Percentiles rank a stretch among this genome's conserved stretches.
These are phyloP conservation scores for Salticus scenicus DNA, from an alignment of 2,888 invertebrate genomes.

Conservation along the genomic window DNA sequence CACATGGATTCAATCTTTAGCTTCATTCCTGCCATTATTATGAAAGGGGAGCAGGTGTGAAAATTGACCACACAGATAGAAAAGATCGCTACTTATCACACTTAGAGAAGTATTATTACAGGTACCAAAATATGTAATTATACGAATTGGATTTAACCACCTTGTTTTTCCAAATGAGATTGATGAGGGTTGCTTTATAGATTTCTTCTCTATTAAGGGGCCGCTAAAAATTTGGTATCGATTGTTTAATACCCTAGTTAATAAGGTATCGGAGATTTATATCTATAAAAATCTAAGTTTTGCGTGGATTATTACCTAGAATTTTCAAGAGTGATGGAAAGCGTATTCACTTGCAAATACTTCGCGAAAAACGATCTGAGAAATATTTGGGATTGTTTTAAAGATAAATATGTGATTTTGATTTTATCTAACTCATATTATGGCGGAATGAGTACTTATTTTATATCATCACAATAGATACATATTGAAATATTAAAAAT, in stretches of 20 bases:
- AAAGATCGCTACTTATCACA: conserved; percentile 28
- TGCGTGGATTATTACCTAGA: background rate
- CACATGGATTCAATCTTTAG: conserved; percentile 15
- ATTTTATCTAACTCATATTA: background rate
- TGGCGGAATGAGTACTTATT: background rate
- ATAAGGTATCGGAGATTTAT: conserved; percentile 36
- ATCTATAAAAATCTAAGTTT: conserved; percentile 7
- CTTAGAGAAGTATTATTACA: conserved; percentile 53
- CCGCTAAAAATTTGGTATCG: conserved; percentile 10
- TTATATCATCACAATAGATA: background rate
- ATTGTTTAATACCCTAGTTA: conserved; percentile 46
- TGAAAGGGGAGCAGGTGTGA: conserved; percentile 39
- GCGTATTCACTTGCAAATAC: background rate
- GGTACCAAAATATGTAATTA: conserved; percentile 52
- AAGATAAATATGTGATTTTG: conserved; percentile 8
- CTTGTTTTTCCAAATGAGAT: conserved; percentile 60
- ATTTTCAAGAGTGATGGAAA: conserved; percentile 6
- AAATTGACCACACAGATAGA: conserved; percentile 64
- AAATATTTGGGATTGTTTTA: background rate
- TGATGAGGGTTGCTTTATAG: conserved; percentile 28
- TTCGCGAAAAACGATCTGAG: background rate
- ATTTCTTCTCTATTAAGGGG: conserved; percentile 9
- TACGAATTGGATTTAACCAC: conserved; percentile 49
- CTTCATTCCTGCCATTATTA: conserved; percentile 35
- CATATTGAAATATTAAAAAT: background rate